Evolutionary conservation across 2,113 vertebrate genomes (phyloP).

Genomic region (Jaculus jaculus): DNA sequence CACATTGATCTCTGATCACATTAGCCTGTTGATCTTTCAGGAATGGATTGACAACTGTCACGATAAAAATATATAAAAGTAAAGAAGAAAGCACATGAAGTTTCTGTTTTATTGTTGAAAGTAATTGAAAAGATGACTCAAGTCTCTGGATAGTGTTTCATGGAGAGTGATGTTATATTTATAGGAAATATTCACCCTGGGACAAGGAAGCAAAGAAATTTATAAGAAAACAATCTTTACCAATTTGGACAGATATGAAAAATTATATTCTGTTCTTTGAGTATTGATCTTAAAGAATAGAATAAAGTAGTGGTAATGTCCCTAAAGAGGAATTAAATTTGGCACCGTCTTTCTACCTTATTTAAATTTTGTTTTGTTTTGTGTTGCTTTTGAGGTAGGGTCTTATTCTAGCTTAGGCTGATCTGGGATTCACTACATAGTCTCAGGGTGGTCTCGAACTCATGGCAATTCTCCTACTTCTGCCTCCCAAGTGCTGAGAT

Average conservation of each 20-base stretch:
- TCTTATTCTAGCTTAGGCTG: too few species aligned
- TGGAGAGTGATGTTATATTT: background rate
- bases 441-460: too few species aligned
- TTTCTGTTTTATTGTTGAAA: background rate
- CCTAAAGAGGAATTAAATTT: background rate
- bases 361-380: too few species aligned
- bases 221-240: background rate
- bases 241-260: background rate
- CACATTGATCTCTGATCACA: background rate
- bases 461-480: too few species aligned
- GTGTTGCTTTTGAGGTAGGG: too few species aligned
- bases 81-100: background rate
- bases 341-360: background rate
- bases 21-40: background rate
- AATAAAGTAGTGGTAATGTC: background rate
- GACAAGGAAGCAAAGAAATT: background rate
- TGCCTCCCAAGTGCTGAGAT: too few species aligned
- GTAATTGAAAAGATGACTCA: slow-evolving; percentile 44
- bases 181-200: background rate
- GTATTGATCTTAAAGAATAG: background rate
- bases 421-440: too few species aligned
- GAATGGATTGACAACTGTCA: background rate
- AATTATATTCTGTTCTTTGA: background rate
- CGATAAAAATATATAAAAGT: background rate
- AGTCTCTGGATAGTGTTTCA: background rate